These are phyloP conservation scores for Tipula confusa DNA, from an alignment of 2,888 invertebrate genomes.

Conservation along the genomic window DNA sequence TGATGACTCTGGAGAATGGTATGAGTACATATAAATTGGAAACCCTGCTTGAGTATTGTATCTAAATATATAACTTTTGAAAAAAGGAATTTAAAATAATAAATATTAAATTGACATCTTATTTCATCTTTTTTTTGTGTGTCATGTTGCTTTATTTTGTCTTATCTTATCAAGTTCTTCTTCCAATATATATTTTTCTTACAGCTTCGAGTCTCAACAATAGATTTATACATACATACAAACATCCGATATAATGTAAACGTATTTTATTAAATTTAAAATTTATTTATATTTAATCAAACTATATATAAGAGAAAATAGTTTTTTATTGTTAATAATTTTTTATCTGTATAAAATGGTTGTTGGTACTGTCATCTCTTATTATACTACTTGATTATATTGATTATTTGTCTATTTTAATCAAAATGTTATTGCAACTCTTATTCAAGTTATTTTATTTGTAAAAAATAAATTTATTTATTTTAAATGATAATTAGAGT, in stretches of 20 bases:
- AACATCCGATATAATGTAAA: neutral
- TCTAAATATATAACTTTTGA: neutral
- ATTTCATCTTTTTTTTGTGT: neutral
- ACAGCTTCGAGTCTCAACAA: no score
- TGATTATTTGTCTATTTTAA: neutral
- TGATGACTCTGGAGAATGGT: no score
- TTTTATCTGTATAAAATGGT: neutral
- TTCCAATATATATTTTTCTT: neutral
- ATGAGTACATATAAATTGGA: no score
- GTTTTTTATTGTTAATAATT: neutral
- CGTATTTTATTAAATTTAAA: neutral
- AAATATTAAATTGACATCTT: conserved; percentile 20
- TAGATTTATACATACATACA: neutral
- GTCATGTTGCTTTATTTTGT: neutral
- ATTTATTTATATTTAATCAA: neutral
- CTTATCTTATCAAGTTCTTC: neutral
- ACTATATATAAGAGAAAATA: neutral
- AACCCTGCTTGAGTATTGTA: no score
- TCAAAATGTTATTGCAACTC: neutral
- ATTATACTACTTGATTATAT: neutral
- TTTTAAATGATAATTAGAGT: neutral
- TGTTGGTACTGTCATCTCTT: neutral
- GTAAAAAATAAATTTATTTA: neutral
- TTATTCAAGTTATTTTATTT: neutral
- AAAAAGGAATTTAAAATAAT: neutral